Evolutionary conservation across 1,140 invertebrate species (phyloP).

Genomic region (Rhagoletis zephyria): DNA sequence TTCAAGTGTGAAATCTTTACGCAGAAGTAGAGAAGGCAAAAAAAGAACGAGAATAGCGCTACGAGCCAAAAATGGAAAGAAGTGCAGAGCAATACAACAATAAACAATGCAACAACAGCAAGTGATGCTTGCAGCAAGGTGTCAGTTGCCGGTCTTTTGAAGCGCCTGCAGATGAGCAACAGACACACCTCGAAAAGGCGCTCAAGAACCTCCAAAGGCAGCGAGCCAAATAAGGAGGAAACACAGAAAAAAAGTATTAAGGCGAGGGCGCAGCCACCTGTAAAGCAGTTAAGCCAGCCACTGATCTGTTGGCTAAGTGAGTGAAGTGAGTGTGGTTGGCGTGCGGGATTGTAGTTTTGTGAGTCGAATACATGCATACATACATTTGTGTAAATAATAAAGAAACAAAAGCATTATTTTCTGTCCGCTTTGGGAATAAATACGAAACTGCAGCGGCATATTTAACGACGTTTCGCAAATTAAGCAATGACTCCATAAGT

Average conservation of each 20-base stretch:
- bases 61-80: conserved; percentile 18
- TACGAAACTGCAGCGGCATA: too few species aligned
- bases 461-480: too few species aligned
- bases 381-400: too few species aligned
- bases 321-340: not conserved
- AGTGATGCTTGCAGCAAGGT: conserved; percentile 12
- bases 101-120: not conserved
- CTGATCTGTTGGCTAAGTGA: conserved; percentile 28
- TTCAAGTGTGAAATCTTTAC: conserved; percentile 50
- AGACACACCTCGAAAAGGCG: conserved; percentile 20
- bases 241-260: not conserved
- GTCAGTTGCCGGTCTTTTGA: conserved; percentile 16
- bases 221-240: not conserved
- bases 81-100: not conserved
- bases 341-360: too few species aligned
- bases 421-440: too few species aligned
- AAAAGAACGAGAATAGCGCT: not conserved
- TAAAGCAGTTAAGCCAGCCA: conserved; percentile 15
- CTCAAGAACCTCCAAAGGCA: not conserved
- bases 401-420: too few species aligned
- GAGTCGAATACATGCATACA: too few species aligned
- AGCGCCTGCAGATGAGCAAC: conserved; percentile 13
- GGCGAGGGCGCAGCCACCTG: conserved; percentile 11
- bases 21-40: not conserved
- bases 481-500: not conserved